Evolutionary conservation across 2,888 invertebrate species (phyloP).

Genomic region (Ectobius pallidus): DNA sequence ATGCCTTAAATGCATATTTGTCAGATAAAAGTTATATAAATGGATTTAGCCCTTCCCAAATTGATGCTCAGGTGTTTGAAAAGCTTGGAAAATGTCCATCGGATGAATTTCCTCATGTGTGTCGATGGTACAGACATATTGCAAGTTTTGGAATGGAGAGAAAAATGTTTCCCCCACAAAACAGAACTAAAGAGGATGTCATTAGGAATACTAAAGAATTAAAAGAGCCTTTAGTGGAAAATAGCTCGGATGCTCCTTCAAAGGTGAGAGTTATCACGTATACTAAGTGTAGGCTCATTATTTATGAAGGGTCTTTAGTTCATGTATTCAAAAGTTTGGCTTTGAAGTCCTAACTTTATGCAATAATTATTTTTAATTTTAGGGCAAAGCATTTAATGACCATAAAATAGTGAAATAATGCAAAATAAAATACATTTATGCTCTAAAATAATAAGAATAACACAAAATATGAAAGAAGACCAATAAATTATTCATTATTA

Average conservation of each 20-base stretch:
- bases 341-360: too few relatives aligned
- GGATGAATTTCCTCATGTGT: conserved; percentile 43
- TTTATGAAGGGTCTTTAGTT: too few relatives aligned
- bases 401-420: too few relatives aligned
- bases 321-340: too few relatives aligned
- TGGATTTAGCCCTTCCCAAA: conserved; percentile 46
- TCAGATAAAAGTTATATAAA: conserved; percentile 47
- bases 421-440: too few relatives aligned
- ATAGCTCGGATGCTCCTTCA: neutral
- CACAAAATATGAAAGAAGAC: too few relatives aligned
- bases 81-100: conserved; percentile 38
- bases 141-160: conserved; percentile 40
- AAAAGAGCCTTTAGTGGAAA: neutral
- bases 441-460: too few relatives aligned
- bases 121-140: conserved; percentile 49
- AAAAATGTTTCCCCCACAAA: conserved; percentile 1
- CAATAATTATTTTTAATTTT: too few relatives aligned
- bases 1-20: conserved; percentile 45
- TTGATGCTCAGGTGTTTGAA: conserved; percentile 46
- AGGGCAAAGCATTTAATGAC: too few relatives aligned
- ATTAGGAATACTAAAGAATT: neutral
- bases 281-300: too few relatives aligned
- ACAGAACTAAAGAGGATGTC: neutral
- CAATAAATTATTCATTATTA: too few relatives aligned
- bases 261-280: conserved; percentile 37